phyloP scores from a whole-genome alignment of 92 coral and sea anemone species.

The Virgularia gustaviana region DNA sequence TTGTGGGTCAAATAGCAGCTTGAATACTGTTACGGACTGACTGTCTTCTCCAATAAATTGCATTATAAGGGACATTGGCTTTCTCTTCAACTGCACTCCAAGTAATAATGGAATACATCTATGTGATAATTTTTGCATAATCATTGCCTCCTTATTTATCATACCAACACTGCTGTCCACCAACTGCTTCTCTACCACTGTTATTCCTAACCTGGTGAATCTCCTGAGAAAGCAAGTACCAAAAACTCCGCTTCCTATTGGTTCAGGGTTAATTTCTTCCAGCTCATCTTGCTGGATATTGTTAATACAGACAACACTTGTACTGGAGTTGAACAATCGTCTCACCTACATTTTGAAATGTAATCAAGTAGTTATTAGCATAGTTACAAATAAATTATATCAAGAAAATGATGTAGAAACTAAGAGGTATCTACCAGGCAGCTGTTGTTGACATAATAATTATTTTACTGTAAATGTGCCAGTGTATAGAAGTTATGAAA shows the following conservation, averaged over 20 bases:
- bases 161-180: slow-evolving; percentile 1
- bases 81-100: slow-evolving; percentile 35
- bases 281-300: neutral
- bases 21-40: neutral
- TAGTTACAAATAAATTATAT: neutral
- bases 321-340: neutral
- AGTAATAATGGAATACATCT: slow-evolving; percentile 33
- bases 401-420: too few species aligned
- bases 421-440: too few species aligned
- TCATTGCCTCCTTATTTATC: slow-evolving; percentile 32
- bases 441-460: too few species aligned
- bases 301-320: neutral
- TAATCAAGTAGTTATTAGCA: too few species aligned
- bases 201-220: slow-evolving; percentile 9
- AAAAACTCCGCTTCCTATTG: slow-evolving; percentile 54
- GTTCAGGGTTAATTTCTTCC: slow-evolving; percentile 3
- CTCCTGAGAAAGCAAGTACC: slow-evolving; percentile 42
- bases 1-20: slow-evolving; percentile 13
- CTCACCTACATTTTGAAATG: too few species aligned
- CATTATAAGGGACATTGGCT: slow-evolving; percentile 34
- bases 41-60: slow-evolving; percentile 38
- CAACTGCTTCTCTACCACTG: slow-evolving; percentile 41
- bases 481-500: too few species aligned
- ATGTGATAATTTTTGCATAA: slow-evolving; percentile 38
- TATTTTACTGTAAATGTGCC: too few species aligned